Evolutionary conservation across 1,140 invertebrate genomes (phyloP).

Genomic region (Trissolcus basalis): DNA sequence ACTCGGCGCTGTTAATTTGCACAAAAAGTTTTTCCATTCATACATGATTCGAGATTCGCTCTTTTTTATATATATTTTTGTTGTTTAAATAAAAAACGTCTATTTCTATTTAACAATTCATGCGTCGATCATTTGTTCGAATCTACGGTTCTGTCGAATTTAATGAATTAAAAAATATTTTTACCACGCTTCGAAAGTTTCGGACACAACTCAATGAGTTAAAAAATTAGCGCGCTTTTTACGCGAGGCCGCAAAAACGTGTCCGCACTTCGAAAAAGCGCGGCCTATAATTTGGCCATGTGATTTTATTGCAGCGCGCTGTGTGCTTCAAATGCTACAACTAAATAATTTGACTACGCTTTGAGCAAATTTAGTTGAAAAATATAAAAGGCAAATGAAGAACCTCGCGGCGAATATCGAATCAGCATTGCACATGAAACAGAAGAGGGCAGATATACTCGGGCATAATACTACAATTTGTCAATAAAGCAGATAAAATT

Average conservation of each 20-base stretch:
- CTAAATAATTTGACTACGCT: slow-evolving; percentile 24
- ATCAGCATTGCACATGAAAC: slow-evolving; percentile 38
- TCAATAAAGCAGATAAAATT: slow-evolving; percentile 31
- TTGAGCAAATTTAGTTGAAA: slow-evolving; percentile 21
- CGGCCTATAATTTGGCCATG: slow-evolving; percentile 2
- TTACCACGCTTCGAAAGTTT: too few relatives aligned
- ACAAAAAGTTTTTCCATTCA: too few relatives aligned
- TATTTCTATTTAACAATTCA: too few relatives aligned
- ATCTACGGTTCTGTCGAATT: too few relatives aligned
- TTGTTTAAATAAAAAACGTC: too few relatives aligned
- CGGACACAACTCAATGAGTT: too few relatives aligned
- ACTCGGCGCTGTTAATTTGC: too few relatives aligned
- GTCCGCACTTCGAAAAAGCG: neutral
- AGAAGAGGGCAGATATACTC: slow-evolving; percentile 36
- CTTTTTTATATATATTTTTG: too few relatives aligned
- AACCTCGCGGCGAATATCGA: slow-evolving; percentile 36
- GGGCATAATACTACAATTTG: slow-evolving; percentile 30
- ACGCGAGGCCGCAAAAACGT: neutral
- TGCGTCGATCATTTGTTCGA: too few relatives aligned
- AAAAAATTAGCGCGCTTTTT: too few relatives aligned
- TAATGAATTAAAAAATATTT: too few relatives aligned
- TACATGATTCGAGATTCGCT: too few relatives aligned
- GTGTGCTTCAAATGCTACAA: slow-evolving; percentile 5
- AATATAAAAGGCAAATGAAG: slow-evolving; percentile 19
- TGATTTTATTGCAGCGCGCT: neutral